These are phyloP conservation scores for Stenodema calcarata DNA, from an alignment of 2,888 invertebrate genomes.

Conservation along the genomic window DNA sequence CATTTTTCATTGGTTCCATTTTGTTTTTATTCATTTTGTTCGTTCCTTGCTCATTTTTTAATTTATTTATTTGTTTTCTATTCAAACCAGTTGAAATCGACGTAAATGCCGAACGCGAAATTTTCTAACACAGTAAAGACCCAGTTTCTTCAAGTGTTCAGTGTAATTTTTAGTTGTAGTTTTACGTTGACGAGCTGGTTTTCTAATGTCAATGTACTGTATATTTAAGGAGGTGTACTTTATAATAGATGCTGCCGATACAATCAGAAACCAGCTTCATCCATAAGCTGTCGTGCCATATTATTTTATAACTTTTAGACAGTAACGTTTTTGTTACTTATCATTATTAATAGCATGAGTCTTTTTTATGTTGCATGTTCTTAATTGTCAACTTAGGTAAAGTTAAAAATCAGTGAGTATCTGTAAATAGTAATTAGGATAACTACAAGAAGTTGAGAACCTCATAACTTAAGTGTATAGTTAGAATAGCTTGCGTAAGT, in stretches of 20 bases:
- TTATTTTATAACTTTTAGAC: conserved; percentile 31
- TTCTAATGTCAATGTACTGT: conserved; percentile 24
- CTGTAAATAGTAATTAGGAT: conserved; percentile 35
- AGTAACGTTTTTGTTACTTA: conserved; percentile 47
- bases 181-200: conserved; percentile 32
- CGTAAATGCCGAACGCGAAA: neutral
- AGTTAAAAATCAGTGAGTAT: conserved; percentile 9
- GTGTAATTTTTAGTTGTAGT: neutral
- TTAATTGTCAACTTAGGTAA: neutral
- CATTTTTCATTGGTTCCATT: neutral
- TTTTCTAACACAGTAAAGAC: neutral
- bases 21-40: neutral
- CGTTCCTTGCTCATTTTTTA: neutral
- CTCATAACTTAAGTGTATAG: conserved; percentile 43
- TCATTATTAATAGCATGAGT: conserved; percentile 21
- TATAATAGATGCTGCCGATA: conserved; percentile 39
- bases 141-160: conserved; percentile 6
- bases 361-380: conserved; percentile 34
- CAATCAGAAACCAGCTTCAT: conserved; percentile 14
- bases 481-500: conserved; percentile 17
- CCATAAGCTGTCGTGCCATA: conserved; percentile 25
- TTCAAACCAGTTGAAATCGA: neutral
- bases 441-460: conserved; percentile 9
- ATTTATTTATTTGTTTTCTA: neutral
- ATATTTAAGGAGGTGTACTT: conserved; percentile 42